phyloP scores from a whole-genome alignment of 1,140 invertebrate species.

The Zaprionus camerounensis region DNA sequence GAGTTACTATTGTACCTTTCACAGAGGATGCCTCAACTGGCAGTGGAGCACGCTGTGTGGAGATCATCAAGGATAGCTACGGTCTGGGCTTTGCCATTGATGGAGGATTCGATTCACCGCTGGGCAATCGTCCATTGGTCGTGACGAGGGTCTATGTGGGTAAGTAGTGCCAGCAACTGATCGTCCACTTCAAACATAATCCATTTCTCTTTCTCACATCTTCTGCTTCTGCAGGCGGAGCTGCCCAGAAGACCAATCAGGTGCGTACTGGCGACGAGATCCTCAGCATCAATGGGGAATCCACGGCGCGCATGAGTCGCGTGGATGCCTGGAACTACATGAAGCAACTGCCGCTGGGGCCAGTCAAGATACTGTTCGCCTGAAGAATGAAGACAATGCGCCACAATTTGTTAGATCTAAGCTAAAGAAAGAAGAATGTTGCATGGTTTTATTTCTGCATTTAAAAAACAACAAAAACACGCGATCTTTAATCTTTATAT shows the following conservation, averaged over 20 bases:
- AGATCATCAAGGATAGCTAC: conserved; percentile 93
- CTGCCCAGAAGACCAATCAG: conserved; percentile 94
- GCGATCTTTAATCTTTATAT: conserved; percentile 43
- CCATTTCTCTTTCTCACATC: background rate
- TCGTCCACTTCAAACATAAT: background rate
- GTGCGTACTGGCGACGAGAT: conserved; percentile 94
- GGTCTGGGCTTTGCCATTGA: conserved; percentile 96
- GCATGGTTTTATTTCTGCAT: conserved; percentile 54
- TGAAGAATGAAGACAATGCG: conserved; percentile 60
- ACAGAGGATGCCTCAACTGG: conserved; percentile 60
- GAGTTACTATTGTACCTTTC: conserved; percentile 1
- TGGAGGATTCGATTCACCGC: conserved; percentile 94
- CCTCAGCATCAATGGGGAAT: conserved; percentile 91
- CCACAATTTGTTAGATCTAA: conserved; percentile 77
- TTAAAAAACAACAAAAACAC: conserved; percentile 54
- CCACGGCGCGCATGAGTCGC: conserved; percentile 92
- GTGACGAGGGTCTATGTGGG: conserved; percentile 97
- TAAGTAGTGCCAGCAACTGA: conserved; percentile 82
- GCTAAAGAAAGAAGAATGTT: conserved; percentile 22
- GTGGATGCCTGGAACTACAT: conserved; percentile 97
- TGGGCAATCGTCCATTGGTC: conserved; percentile 93
- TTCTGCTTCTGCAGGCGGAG: conserved; percentile 87
- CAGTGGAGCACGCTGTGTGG: conserved; percentile 84
- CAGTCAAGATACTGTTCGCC: conserved; percentile 85
- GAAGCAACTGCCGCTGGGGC: conserved; percentile 93